These are phyloP conservation scores for Suillia variegata DNA, from an alignment of 2,888 invertebrate genomes.

Conservation along the genomic window DNA sequence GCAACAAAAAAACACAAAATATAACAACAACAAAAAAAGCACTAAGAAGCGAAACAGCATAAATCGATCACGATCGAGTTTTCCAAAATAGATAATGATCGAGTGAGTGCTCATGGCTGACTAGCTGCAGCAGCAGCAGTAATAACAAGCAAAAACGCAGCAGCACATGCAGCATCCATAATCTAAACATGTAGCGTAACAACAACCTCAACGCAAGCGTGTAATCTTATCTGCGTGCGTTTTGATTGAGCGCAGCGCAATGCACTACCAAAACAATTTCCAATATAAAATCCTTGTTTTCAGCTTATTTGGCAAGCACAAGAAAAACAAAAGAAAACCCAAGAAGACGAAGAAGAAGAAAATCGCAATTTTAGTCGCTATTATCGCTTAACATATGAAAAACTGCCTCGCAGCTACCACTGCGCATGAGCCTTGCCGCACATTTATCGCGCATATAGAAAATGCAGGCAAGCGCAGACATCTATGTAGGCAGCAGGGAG, in stretches of 20 bases:
- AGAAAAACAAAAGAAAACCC: too few species aligned
- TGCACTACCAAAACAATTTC: not conserved
- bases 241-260: not conserved
- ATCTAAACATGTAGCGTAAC: not conserved
- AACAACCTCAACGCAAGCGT: not conserved
- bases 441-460: too few species aligned
- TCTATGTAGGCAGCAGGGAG: not conserved
- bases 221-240: conserved; percentile 5
- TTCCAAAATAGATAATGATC: conserved; percentile 45
- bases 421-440: not conserved
- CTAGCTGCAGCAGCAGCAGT: not conserved
- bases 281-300: too few species aligned
- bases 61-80: conserved; percentile 53
- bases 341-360: too few species aligned
- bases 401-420: not conserved
- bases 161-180: too few species aligned
- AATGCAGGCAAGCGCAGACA: too few species aligned
- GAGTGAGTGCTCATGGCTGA: conserved; percentile 11
- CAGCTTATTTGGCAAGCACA: too few species aligned
- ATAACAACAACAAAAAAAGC: not conserved
- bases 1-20: not conserved
- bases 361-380: not conserved
- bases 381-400: conserved; percentile 1
- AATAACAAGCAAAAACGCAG: too few species aligned
- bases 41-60: conserved; percentile 16